phyloP scores from a whole-genome alignment of 2,797 vertebrate species.

The Tamandua tetradactyla region DNA sequence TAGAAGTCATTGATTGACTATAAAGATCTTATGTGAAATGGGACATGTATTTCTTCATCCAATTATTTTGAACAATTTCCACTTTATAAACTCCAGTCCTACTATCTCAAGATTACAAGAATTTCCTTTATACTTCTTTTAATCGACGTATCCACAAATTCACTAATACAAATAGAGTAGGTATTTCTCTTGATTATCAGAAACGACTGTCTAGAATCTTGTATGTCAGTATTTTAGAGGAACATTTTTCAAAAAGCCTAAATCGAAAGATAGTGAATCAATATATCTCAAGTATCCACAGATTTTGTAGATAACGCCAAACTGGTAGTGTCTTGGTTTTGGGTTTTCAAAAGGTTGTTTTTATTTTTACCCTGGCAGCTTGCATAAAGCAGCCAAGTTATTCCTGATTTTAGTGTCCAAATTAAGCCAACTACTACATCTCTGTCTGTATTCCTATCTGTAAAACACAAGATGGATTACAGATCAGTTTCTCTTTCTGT shows the following conservation, averaged over 20 bases:
- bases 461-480: constrained; percentile 7
- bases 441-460: not conserved
- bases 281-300: not conserved
- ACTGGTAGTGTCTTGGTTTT: not conserved
- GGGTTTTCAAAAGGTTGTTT: not conserved
- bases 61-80: not conserved
- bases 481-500: not conserved
- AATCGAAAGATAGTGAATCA: not conserved
- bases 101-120: not conserved
- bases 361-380: not conserved
- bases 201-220: not conserved
- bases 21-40: not conserved
- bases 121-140: not conserved
- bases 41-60: not conserved
- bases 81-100: not conserved
- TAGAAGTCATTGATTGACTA: not conserved
- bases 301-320: not conserved
- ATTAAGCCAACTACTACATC: not conserved
- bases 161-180: not conserved
- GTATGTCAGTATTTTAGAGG: not conserved
- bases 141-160: not conserved
- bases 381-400: not conserved
- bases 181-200: not conserved
- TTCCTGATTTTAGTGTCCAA: not conserved
- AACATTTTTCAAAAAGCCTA: not conserved